A percentile compares a stretch with the other conserved stretches of the same genome.
phyloP scores from a whole-genome alignment of 2,797 vertebrate species.

The Coracias cyanogaster region DNA sequence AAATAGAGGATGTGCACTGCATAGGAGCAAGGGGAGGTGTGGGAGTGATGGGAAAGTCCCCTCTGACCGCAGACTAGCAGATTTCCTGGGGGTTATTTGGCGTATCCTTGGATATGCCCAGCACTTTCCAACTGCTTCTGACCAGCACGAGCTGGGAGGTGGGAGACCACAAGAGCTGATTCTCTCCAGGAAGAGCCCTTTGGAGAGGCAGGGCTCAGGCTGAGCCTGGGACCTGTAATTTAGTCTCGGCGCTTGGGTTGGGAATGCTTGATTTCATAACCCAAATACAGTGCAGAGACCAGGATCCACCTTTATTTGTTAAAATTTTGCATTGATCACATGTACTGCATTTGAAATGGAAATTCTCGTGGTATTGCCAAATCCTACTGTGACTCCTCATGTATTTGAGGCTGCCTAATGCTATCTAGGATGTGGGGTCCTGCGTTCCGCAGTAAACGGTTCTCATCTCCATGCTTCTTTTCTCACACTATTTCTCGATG shows the following conservation, averaged over 20 bases:
- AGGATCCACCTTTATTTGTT: neutral
- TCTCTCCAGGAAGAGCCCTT: neutral
- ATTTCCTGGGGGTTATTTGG: neutral
- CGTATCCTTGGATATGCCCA: neutral
- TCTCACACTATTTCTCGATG: neutral
- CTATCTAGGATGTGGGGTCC: neutral
- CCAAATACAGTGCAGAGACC: neutral
- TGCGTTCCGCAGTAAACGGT: neutral
- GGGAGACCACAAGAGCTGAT: neutral
- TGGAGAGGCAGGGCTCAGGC: neutral
- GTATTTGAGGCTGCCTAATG: neutral
- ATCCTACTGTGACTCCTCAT: neutral
- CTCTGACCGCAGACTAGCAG: neutral
- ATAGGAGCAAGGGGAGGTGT: neutral
- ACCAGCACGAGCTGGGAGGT: neutral
- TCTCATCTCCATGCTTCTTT: neutral
- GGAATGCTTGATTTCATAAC: neutral
- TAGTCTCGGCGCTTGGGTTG: neutral
- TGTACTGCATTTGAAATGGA: neutral
- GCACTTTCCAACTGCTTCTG: neutral
- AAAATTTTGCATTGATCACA: neutral
- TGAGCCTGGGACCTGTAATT: neutral
- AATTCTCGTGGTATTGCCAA: neutral
- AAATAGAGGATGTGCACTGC: fast-evolving
- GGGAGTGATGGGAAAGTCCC: neutral